Evolutionary conservation across 2,797 vertebrate species (phyloP).

Genomic region (Pipistrellus pygmaeus): DNA sequence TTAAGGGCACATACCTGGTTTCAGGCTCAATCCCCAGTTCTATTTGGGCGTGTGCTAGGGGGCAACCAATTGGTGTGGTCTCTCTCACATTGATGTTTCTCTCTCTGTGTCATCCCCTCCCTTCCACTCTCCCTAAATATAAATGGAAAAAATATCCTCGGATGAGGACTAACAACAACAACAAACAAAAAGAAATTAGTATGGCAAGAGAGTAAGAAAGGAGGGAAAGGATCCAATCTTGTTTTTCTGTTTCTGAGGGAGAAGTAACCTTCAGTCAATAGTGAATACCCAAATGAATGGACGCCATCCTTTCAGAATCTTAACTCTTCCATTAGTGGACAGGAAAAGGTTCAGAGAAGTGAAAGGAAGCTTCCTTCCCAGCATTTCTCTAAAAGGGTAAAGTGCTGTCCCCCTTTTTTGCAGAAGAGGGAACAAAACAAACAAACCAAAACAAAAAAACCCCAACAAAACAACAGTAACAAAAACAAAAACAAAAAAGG

Average conservation of each 20-base stretch:
- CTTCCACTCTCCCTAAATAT: background rate
- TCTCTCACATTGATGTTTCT: background rate
- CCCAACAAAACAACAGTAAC: too few species aligned
- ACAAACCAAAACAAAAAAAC: background rate
- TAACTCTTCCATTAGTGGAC: background rate
- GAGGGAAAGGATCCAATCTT: background rate
- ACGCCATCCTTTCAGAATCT: background rate
- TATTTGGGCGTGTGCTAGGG: too few species aligned
- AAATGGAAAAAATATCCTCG: background rate
- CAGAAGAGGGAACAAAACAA: constrained; percentile 5
- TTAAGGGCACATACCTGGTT: too few species aligned
- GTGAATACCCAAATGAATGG: background rate
- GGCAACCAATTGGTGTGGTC: background rate
- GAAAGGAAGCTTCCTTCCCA: background rate
- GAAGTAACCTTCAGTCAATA: background rate
- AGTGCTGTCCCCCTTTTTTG: background rate
- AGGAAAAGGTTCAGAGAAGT: background rate
- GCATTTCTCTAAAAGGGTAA: background rate
- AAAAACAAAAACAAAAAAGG: background rate
- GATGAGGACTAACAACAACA: background rate
- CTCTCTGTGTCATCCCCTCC: background rate
- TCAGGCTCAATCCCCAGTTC: too few species aligned
- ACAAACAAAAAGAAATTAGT: background rate
- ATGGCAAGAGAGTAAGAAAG: background rate
- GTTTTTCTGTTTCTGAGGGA: background rate